phyloP scores from a whole-genome alignment of 1,140 invertebrate genomes.

The Drosophila tropicalis region DNA sequence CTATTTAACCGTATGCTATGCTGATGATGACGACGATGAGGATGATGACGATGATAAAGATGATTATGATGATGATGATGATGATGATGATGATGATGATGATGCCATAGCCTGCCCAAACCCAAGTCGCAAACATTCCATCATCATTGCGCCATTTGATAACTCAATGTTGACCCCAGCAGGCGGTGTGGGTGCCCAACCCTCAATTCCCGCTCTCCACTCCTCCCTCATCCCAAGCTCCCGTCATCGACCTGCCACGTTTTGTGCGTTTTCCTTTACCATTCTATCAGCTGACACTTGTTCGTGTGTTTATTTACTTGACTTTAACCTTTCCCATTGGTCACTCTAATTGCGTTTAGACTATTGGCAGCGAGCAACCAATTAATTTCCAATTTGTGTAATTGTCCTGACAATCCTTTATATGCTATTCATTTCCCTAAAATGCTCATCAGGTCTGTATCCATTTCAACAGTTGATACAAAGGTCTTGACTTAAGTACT shows the following conservation, averaged over 20 bases:
- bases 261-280: neutral
- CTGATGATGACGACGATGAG: neutral
- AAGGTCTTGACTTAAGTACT: neutral
- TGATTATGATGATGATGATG: constrained; percentile 41
- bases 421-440: constrained; percentile 6
- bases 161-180: constrained; percentile 13
- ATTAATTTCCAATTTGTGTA: constrained; percentile 64
- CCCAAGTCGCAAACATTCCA: constrained; percentile 25
- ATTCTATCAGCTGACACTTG: constrained; percentile 2
- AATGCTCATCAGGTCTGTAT: neutral
- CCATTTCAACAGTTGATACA: neutral
- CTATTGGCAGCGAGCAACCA: constrained; percentile 47
- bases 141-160: constrained; percentile 28
- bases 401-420: constrained; percentile 36
- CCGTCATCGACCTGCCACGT: neutral
- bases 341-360: constrained; percentile 44
- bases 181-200: constrained; percentile 10
- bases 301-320: constrained; percentile 50
- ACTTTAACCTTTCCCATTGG: constrained; percentile 26
- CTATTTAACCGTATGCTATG: constrained; percentile 27
- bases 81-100: constrained; percentile 34
- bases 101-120: constrained; percentile 37
- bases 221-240: neutral
- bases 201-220: neutral
- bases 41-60: neutral